These are phyloP conservation scores for Gerris buenoi DNA, from an alignment of 1,140 invertebrate species.

Conservation along the genomic window DNA sequence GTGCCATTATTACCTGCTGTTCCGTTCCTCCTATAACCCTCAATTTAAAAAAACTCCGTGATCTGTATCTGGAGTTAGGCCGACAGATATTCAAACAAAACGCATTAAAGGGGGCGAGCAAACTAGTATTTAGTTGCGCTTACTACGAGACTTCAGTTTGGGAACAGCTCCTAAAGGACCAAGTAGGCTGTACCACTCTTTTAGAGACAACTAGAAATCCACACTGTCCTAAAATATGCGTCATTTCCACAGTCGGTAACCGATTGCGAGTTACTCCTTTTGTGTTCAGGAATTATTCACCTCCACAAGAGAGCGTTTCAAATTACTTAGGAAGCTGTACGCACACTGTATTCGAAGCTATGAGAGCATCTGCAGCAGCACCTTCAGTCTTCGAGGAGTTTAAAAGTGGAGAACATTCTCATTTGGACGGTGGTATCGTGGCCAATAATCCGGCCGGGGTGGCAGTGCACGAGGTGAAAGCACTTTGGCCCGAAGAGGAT, in stretches of 20 bases:
- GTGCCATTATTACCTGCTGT: constrained; percentile 48
- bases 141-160: constrained; percentile 80
- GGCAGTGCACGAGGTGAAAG: constrained; percentile 70
- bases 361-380: constrained; percentile 81
- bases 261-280: constrained; percentile 58
- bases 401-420: constrained; percentile 51
- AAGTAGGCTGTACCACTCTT: constrained; percentile 48
- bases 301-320: constrained; percentile 54
- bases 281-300: constrained; percentile 77
- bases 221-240: constrained; percentile 46
- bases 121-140: constrained; percentile 68
- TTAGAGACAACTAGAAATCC: constrained; percentile 45
- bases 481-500: constrained; percentile 62
- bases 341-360: constrained; percentile 69
- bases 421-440: constrained; percentile 78
- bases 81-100: constrained; percentile 55
- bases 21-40: constrained; percentile 39
- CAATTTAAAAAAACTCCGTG: constrained; percentile 43
- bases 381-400: constrained; percentile 86
- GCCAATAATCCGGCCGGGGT: constrained; percentile 82
- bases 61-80: constrained; percentile 52
- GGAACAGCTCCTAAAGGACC: constrained; percentile 61
- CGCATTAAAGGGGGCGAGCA: constrained; percentile 53
- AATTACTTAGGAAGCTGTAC: constrained; percentile 62
- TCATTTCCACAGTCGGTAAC: constrained; percentile 68